These are phyloP conservation scores for Rhinophrynus dorsalis DNA, from an alignment of 2,797 vertebrate genomes.

Conservation along the genomic window DNA sequence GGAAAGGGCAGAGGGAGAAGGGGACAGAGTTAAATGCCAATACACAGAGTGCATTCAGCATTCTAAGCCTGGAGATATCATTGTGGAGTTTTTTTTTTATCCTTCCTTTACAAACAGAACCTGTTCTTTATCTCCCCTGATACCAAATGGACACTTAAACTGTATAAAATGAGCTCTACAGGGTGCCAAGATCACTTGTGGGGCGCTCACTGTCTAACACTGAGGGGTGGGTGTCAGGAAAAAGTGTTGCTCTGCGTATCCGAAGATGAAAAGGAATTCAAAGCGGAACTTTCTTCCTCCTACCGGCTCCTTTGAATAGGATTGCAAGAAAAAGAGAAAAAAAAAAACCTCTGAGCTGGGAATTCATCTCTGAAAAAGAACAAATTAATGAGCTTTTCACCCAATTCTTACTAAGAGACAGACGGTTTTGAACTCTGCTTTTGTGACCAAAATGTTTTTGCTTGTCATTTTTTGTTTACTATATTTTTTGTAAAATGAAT, in stretches of 20 bases:
- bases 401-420: conserved; percentile 16
- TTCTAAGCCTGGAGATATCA: neutral
- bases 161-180: conserved; percentile 17
- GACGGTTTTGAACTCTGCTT: neutral
- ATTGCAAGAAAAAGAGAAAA: conserved; percentile 24
- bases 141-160: conserved; percentile 15
- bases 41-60: too few species aligned
- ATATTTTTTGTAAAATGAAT: too few species aligned
- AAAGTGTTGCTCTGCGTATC: conserved; percentile 32
- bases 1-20: too few species aligned
- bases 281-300: conserved; percentile 45
- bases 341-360: conserved; percentile 28
- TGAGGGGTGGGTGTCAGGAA: neutral
- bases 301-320: conserved; percentile 49
- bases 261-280: conserved; percentile 52
- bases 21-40: too few species aligned
- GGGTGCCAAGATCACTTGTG: conserved; percentile 21
- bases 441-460: neutral
- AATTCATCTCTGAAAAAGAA: conserved; percentile 48
- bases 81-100: conserved; percentile 23
- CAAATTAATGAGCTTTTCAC: conserved; percentile 46
- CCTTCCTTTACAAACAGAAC: conserved; percentile 25
- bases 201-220: conserved; percentile 6
- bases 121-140: conserved; percentile 20
- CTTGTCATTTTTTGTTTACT: too few species aligned